These are phyloP conservation scores for Geodia barretti DNA, from an alignment of 37 sponge, comb jelly and placozoan species.

Conservation along the genomic window DNA sequence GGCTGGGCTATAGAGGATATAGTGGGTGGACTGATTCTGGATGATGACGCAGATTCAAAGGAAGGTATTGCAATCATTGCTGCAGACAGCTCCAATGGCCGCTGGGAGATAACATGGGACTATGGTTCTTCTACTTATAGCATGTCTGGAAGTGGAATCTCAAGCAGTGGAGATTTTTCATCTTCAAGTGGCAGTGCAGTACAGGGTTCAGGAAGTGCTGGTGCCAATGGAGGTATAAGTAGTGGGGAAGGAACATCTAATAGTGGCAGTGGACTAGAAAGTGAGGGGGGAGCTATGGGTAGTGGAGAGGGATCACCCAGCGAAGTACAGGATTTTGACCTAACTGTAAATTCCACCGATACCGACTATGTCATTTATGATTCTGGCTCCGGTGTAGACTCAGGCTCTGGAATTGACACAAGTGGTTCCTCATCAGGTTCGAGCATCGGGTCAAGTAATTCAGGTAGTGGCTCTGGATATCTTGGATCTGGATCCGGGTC, in stretches of 20 bases:
- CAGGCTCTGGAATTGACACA: neutral
- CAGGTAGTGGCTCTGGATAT: slow-evolving; percentile 10
- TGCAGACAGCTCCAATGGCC: slow-evolving; percentile 57
- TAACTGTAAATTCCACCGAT: neutral
- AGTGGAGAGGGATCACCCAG: neutral
- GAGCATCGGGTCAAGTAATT: neutral
- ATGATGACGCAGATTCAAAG: slow-evolving; percentile 62
- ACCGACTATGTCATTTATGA: neutral
- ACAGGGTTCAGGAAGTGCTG: neutral
- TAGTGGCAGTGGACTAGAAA: neutral
- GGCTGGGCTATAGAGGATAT: slow-evolving; percentile 81
- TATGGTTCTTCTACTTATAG: neutral
- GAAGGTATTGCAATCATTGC: slow-evolving; percentile 79
- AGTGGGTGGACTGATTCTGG: slow-evolving; percentile 36
- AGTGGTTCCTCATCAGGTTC: slow-evolving; percentile 1
- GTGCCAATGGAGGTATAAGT: slow-evolving; percentile 2
- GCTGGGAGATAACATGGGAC: slow-evolving; percentile 83
- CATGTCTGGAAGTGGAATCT: neutral
- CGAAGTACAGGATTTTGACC: neutral
- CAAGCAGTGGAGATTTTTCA: slow-evolving; percentile 7
- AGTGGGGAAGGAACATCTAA: slow-evolving; percentile 4
- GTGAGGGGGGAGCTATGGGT: no score
- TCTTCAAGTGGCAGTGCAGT: neutral
- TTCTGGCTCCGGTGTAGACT: slow-evolving; percentile 10
- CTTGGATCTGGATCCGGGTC: slow-evolving; percentile 16